A percentile compares a stretch with the other conserved stretches of the same genome.
Conservation (phyloP, 2,797 vertebrate species). For the Manis crassicaudata region DNA sequence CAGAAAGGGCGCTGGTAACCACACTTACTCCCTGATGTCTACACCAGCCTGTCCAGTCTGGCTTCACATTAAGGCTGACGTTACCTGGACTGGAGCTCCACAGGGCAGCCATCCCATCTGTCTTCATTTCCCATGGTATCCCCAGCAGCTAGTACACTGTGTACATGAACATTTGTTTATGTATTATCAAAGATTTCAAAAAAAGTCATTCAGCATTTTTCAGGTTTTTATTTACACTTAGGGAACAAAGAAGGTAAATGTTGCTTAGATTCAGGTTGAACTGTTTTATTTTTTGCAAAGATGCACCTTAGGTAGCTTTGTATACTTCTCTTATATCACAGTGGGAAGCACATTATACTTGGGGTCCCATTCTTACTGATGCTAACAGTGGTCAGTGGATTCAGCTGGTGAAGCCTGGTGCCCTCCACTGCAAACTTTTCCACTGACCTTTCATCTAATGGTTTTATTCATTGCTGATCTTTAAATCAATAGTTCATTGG, state of each 20-base stretch:
- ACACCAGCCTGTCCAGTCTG: neutral
- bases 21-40: no score
- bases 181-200: neutral
- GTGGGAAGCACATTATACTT: neutral
- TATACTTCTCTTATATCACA: neutral
- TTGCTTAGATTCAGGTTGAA: neutral
- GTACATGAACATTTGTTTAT: neutral
- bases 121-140: neutral
- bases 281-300: neutral
- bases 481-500: neutral
- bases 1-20: neutral
- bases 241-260: neutral
- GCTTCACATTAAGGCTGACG: neutral
- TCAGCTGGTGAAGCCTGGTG: neutral
- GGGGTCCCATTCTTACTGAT: neutral
- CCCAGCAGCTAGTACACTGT: neutral
- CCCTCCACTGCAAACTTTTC: neutral
- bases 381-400: neutral
- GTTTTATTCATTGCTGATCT: neutral
- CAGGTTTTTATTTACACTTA: neutral
- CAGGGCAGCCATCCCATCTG: neutral
- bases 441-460: neutral
- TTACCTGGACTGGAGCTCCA: neutral
- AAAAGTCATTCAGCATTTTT: neutral
- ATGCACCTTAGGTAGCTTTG: neutral